Evolutionary conservation across 2,797 vertebrate genomes (phyloP).

Genomic region (Scyliorhinus canicula): DNA sequence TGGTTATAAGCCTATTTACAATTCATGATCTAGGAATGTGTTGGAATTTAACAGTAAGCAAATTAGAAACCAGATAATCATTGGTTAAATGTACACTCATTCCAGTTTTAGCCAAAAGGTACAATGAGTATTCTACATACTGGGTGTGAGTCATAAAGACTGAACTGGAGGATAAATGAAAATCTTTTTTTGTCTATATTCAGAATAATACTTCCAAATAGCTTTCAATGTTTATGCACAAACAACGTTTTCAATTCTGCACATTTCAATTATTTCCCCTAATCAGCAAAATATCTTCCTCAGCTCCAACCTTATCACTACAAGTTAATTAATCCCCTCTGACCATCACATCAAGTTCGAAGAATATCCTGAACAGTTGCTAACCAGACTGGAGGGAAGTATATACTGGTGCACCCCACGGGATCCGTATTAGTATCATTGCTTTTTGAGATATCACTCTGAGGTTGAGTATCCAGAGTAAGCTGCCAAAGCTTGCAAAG

Average conservation of each 20-base stretch:
- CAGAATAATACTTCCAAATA: neutral
- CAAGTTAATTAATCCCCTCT: neutral
- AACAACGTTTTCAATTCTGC: neutral
- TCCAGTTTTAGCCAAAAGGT: neutral
- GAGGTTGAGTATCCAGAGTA: neutral
- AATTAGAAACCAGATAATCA: neutral
- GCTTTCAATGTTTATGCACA: neutral
- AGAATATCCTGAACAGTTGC: neutral
- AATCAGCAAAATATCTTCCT: neutral
- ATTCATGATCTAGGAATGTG: neutral
- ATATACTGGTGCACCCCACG: neutral
- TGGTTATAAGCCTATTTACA: neutral
- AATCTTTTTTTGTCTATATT: neutral
- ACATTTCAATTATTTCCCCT: neutral
- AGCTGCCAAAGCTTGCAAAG: neutral
- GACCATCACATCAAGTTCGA: neutral
- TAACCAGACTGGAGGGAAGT: neutral
- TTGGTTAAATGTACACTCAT: neutral
- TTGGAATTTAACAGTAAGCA: neutral
- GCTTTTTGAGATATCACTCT: neutral
- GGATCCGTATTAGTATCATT: neutral
- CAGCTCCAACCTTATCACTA: neutral
- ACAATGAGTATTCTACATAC: neutral
- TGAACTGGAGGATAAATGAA: neutral
- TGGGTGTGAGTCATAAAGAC: too few species aligned